A percentile compares a stretch with the other conserved stretches of the same genome.
Conservation (phyloP, 1,140 invertebrate genomes). For the Paraescarpia echinospica region DNA sequence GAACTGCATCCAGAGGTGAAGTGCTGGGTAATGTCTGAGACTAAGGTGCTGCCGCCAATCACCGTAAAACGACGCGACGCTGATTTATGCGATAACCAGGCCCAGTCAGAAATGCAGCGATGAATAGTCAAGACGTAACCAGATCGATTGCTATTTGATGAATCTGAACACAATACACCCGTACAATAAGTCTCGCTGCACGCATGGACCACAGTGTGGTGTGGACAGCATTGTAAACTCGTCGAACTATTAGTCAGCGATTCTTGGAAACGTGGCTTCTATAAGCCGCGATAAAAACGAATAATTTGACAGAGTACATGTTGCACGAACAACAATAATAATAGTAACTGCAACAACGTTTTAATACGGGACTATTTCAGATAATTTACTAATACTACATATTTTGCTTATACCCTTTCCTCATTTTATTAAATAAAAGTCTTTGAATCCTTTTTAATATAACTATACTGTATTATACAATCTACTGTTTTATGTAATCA, state of each 20-base stretch:
- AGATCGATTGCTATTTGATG: background rate
- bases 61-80: background rate
- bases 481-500: too few relatives aligned
- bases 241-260: background rate
- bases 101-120: background rate
- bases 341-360: too few relatives aligned
- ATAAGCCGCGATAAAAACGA: background rate
- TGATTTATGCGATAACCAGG: background rate
- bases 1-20: background rate
- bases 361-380: too few relatives aligned
- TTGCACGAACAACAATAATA: background rate
- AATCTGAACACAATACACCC: background rate
- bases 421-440: too few relatives aligned
- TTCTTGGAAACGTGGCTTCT: background rate
- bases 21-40: background rate
- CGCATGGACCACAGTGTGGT: background rate
- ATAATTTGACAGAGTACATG: background rate
- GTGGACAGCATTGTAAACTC: background rate
- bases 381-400: too few relatives aligned
- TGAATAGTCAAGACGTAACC: background rate
- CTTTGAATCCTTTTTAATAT: too few relatives aligned
- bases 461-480: too few relatives aligned
- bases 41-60: background rate
- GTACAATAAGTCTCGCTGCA: background rate
- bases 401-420: too few relatives aligned